Evolutionary conservation across 2,888 invertebrate species (phyloP).

Genomic region (Ceraclea dissimilis): DNA sequence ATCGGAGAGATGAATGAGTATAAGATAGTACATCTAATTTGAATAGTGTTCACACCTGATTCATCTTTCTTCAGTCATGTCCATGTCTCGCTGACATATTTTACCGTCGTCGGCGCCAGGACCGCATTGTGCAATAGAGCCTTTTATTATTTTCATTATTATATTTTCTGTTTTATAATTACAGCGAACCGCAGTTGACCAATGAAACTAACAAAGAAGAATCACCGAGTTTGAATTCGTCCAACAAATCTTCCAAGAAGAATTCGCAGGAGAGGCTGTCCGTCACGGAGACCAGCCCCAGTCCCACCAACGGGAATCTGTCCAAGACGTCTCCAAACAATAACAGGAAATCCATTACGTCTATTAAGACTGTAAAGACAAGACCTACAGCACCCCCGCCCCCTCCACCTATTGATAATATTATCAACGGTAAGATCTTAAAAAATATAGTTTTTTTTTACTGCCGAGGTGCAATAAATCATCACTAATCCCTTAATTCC

Average conservation of each 20-base stretch:
- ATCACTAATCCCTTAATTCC: too few relatives aligned
- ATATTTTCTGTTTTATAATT: too few relatives aligned
- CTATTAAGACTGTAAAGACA: conserved; percentile 4
- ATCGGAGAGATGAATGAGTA: too few relatives aligned
- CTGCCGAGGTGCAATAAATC: too few relatives aligned
- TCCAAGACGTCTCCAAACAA: conserved; percentile 8
- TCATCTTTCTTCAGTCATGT: too few relatives aligned
- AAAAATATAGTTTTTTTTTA: too few relatives aligned
- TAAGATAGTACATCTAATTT: too few relatives aligned
- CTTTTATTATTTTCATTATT: too few relatives aligned
- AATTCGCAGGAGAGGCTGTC: neutral
- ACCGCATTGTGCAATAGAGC: too few relatives aligned
- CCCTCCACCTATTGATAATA: conserved; percentile 32
- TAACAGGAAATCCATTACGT: conserved; percentile 7
- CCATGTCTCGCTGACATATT: too few relatives aligned
- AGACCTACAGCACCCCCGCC: conserved; percentile 38
- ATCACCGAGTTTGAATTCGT: conserved; percentile 1
- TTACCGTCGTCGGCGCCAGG: too few relatives aligned
- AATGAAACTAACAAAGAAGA: conserved; percentile 10
- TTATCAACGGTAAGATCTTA: neutral
- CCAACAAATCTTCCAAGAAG: conserved; percentile 14
- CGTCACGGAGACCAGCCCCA: neutral
- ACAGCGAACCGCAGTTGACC: conserved; percentile 1
- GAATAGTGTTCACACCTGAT: too few relatives aligned
- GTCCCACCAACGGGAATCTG: neutral